Conservation (phyloP, 2,113 vertebrate species). For the Cheilinus undulatus region DNA sequence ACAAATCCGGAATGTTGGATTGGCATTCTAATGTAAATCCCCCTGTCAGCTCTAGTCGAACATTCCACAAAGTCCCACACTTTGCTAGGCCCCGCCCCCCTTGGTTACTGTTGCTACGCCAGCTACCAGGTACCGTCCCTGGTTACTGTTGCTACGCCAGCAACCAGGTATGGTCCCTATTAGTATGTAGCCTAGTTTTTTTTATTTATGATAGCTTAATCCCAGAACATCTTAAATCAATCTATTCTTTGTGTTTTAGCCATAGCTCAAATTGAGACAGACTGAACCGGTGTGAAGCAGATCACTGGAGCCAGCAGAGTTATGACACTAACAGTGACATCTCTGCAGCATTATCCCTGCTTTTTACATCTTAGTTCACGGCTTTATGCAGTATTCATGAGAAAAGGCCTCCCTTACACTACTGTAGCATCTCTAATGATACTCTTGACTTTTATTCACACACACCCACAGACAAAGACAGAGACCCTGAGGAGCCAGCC, state of each 20-base stretch:
- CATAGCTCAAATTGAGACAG: not conserved
- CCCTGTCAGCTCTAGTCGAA: too few relatives aligned
- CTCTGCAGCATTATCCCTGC: not conserved
- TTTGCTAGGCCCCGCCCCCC: too few relatives aligned
- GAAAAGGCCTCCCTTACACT: not conserved
- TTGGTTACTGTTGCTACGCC: too few relatives aligned
- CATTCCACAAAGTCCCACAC: too few relatives aligned
- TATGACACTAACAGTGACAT: conserved; percentile 13
- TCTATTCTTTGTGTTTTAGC: not conserved
- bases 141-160: too few relatives aligned
- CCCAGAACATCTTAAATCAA: too few relatives aligned
- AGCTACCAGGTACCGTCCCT: too few relatives aligned
- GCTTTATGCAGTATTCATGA: conserved; percentile 44
- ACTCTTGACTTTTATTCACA: conserved; percentile 20
- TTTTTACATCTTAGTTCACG: conserved; percentile 25
- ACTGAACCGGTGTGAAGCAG: not conserved
- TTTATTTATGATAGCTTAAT: too few relatives aligned
- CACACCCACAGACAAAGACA: conserved; percentile 5
- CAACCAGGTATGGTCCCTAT: too few relatives aligned
- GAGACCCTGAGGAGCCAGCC: conserved; percentile 10
- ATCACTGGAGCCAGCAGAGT: conserved; percentile 11
- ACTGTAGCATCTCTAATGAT: conserved; percentile 25
- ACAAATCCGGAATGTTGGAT: too few relatives aligned
- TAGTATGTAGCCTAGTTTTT: too few relatives aligned
- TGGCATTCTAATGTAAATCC: too few relatives aligned